Conservation (phyloP, 2,113 vertebrate genomes). For the Platysteira castanea region DNA sequence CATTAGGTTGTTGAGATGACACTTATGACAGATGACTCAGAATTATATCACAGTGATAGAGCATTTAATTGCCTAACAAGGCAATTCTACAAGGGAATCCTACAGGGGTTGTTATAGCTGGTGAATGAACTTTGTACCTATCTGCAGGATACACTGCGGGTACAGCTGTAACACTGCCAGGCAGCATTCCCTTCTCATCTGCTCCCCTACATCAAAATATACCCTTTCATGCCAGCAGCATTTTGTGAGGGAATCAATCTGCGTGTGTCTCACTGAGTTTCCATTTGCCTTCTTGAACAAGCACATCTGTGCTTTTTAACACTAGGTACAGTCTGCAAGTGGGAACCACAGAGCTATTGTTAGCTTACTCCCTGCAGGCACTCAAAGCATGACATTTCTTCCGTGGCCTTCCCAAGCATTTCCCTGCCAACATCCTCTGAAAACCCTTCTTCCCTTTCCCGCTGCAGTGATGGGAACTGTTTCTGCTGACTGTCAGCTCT, state of each 20-base stretch:
- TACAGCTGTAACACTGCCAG: neutral
- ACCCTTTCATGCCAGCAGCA: neutral
- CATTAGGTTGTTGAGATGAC: neutral
- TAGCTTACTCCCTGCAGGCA: neutral
- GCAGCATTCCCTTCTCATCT: neutral
- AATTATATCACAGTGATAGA: neutral
- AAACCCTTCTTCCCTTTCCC: neutral
- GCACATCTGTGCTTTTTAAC: neutral
- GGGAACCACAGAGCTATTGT: neutral
- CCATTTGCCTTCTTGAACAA: neutral
- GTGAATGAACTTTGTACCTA: neutral
- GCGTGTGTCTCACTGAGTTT: neutral
- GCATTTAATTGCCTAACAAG: slow-evolving; percentile 11
- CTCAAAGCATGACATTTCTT: neutral
- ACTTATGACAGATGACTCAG: neutral
- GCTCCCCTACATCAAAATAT: neutral
- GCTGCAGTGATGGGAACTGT: neutral
- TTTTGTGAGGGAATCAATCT: neutral
- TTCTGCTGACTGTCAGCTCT: neutral
- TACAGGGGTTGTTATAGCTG: neutral
- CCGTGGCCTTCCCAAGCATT: neutral
- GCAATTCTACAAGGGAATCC: neutral
- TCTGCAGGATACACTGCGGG: neutral
- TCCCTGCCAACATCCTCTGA: neutral
- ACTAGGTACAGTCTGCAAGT: neutral